Base-by-base conservation (phyloP, 2,113 vertebrate species). In the Daphoenositta chrysoptera region DNA sequence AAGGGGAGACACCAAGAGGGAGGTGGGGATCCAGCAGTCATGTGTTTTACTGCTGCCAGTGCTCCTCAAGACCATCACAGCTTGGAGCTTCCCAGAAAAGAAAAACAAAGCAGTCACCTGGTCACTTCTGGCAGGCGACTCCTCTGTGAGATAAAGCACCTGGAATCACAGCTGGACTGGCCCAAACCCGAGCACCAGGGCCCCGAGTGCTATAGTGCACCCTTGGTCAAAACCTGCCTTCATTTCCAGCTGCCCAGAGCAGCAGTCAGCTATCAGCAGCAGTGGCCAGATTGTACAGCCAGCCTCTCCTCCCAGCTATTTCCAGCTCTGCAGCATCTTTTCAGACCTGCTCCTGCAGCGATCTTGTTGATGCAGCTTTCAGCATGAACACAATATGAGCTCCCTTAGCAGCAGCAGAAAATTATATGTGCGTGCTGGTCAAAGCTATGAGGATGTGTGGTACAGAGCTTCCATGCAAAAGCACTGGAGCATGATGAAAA, bases 1-100 rank as follows among this genome's bases (percentile, higher is more conserved):
- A 70, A 92, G 86, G 54, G 30, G 90, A 95, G 92, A 90, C 88
- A 92, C 76, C 94, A 93, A 86, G 90, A 94, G 83, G 86, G 90
- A 95, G 30, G 33, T 18, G 28, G 18, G 15, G 42, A 81, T 88
- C 11, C 93, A 77, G 58, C 87, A 92, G 33, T 24, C 27, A 10
- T 0, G 0, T 26, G 28, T 54, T 73, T 65, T 64, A 24, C 31
- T 47, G 73, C 35, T 21, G 4, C 40, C 0, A 4, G 6, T 17
- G n/a, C 48, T 56, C 50, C 2, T 1, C 31, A 57, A 47, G 54
- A 63, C 54, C 68, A 48, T 47, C 3, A 3, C 35, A 71, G 13
- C 57, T 57, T 8, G 5, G 35, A 80, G 45, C 22, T 53, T 50
- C 2, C 0, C 33, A 50, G 47, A 8, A 26, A 50, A 64, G 17